Conservation (phyloP, 2,797 vertebrate genomes). For the Balearica regulorum region DNA sequence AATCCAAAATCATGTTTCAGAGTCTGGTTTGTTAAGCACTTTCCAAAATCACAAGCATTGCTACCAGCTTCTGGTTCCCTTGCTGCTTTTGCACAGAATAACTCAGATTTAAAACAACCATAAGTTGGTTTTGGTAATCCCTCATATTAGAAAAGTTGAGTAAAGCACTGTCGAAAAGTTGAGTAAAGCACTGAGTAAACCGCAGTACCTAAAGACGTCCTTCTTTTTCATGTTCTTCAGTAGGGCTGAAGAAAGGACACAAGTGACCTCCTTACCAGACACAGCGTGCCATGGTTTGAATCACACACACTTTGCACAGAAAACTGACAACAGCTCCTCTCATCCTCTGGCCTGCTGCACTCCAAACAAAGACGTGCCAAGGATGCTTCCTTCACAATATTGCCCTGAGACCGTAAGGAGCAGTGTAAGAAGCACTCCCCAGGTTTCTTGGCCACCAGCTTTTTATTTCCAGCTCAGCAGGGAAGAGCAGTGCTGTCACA, state of each 20-base stretch:
- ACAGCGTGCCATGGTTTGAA: background rate
- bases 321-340: background rate
- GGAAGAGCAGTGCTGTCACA: background rate
- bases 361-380: background rate
- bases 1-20: background rate
- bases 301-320: background rate
- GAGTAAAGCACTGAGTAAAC: background rate
- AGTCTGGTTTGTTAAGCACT: background rate
- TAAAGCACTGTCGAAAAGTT: background rate
- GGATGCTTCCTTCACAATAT: background rate
- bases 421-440: background rate
- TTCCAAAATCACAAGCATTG: background rate
- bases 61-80: background rate
- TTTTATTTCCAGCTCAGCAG: constrained; percentile 19
- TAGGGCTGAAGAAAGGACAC: background rate
- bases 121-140: background rate
- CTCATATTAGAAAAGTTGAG: background rate
- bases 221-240: background rate
- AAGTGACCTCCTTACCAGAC: background rate
- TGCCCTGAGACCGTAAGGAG: background rate
- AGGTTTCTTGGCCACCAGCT: background rate
- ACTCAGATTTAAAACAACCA: background rate
- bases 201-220: accelerated
- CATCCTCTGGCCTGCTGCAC: background rate
- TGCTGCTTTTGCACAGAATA: background rate